A percentile compares a stretch with the other conserved stretches of the same genome.
These are phyloP conservation scores for Redunca redunca DNA, from an alignment of 2,113 vertebrate species.

Conservation along the genomic window DNA sequence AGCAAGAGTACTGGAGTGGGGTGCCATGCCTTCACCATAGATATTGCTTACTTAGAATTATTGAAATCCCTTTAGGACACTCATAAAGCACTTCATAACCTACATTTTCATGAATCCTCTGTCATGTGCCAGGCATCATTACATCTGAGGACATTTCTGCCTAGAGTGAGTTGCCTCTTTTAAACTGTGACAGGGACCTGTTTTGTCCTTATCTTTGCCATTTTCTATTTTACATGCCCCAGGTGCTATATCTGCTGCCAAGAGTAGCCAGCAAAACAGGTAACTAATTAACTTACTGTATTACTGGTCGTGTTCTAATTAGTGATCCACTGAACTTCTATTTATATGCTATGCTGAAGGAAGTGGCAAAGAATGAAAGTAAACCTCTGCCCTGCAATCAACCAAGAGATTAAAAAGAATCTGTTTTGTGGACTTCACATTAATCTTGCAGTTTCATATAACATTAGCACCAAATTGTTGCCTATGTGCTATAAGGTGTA, in stretches of 20 bases:
- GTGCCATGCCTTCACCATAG: too few species aligned
- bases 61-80: neutral
- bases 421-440: neutral
- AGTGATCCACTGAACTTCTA: neutral
- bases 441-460: neutral
- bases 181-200: neutral
- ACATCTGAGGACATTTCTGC: neutral
- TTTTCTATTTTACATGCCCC: neutral
- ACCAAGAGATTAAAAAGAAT: neutral
- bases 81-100: neutral
- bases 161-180: neutral
- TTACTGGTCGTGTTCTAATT: neutral
- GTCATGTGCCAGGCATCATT: neutral
- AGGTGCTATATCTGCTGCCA: neutral
- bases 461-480: neutral
- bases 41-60: neutral
- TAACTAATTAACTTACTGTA: neutral
- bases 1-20: too few species aligned
- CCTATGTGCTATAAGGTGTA: neutral
- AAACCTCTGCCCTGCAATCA: neutral
- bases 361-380: neutral
- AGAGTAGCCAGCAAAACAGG: neutral
- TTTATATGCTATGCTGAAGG: neutral
- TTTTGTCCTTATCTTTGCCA: neutral
- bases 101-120: neutral